Percentiles rank a stretch among this genome's conserved stretches.
phyloP scores from a whole-genome alignment of 2,113 vertebrate genomes.

The Odontophorus gujanensis region DNA sequence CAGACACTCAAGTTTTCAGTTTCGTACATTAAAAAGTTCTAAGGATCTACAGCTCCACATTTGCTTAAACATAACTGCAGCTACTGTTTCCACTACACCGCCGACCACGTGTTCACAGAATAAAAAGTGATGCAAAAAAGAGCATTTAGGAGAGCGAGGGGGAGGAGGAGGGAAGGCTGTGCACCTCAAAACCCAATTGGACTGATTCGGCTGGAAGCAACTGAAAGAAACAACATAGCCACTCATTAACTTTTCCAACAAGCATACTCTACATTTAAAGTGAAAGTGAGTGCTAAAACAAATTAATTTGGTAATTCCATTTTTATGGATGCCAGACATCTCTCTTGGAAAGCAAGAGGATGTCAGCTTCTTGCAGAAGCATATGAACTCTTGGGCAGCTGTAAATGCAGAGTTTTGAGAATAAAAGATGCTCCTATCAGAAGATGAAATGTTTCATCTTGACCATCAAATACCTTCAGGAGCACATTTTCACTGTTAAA shows the following conservation, averaged over 20 bases:
- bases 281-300: background rate
- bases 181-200: background rate
- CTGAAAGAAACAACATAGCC: background rate
- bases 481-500: background rate
- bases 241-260: background rate
- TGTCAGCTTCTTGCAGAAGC: background rate
- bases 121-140: background rate
- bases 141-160: no score
- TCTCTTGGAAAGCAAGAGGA: slow-evolving; percentile 11
- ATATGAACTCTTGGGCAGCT: background rate
- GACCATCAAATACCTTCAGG: background rate
- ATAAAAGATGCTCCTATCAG: background rate
- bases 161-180: background rate
- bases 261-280: background rate
- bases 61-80: background rate
- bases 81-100: background rate
- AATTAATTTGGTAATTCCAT: background rate
- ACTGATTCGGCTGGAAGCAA: background rate
- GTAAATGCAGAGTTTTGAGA: background rate
- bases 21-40: background rate
- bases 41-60: background rate
- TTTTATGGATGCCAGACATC: background rate
- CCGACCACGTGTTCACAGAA: background rate
- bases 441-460: background rate
- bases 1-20: background rate